These are phyloP conservation scores for Micrastur ruficollis DNA, from an alignment of 2,797 vertebrate species.

Conservation along the genomic window DNA sequence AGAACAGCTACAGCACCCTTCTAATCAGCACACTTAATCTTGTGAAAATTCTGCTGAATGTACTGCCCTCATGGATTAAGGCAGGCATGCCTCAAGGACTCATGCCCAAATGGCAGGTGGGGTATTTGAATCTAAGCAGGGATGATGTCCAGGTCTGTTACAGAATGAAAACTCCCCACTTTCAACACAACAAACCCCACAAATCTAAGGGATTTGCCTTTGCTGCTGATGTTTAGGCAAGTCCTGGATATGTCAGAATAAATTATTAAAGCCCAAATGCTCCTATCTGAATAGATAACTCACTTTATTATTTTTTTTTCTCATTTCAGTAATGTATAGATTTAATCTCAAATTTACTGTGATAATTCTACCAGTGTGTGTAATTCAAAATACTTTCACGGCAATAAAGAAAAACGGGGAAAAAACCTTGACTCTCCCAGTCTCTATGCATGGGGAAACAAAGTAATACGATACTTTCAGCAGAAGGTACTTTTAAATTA, in stretches of 20 bases:
- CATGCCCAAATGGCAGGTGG: not conserved
- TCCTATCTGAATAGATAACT: not conserved
- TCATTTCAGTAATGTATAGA: not conserved
- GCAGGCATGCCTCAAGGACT: not conserved
- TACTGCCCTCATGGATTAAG: not conserved
- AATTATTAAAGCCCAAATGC: conserved; percentile 15
- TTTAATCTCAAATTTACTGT: not conserved
- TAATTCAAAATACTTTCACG: not conserved
- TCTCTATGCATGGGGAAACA: not conserved
- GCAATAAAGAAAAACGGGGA: not conserved
- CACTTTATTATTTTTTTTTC: not conserved
- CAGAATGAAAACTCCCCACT: not conserved
- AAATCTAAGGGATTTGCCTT: not conserved
- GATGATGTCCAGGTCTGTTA: not conserved
- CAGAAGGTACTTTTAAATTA: not conserved
- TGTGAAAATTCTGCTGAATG: not conserved
- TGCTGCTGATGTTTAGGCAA: not conserved
- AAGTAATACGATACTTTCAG: not conserved
- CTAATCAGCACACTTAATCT: not conserved
- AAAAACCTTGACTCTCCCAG: not conserved
- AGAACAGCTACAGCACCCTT: not conserved
- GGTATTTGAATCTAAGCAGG: not conserved
- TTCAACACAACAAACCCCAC: not conserved
- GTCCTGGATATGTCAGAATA: conserved; percentile 18
- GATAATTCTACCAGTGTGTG: not conserved